A percentile compares a stretch with the other conserved stretches of the same genome.
Evolutionary conservation across 1,140 invertebrate species (phyloP).

Genomic region (Mizuhopecten yessoensis): DNA sequence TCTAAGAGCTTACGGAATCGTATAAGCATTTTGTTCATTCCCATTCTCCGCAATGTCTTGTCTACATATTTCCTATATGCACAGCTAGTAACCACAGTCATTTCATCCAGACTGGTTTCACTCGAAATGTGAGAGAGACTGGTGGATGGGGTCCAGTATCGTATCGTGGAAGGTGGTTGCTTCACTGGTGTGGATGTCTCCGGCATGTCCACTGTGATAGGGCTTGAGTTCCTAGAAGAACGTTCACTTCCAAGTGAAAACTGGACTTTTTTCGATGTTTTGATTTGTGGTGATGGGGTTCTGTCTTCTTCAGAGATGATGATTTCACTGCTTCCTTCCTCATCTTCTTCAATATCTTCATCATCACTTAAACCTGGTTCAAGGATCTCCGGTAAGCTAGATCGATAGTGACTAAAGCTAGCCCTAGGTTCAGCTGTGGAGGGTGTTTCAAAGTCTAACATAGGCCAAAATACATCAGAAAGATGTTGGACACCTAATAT

Average conservation of each 20-base stretch:
- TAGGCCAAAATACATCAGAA: slow-evolving; percentile 82
- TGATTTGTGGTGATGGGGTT: slow-evolving; percentile 36
- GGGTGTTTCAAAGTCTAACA: slow-evolving; percentile 71
- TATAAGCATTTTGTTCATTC: slow-evolving; percentile 88
- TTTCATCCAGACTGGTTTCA: slow-evolving; percentile 79
- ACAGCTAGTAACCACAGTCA: slow-evolving; percentile 67
- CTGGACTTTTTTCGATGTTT: slow-evolving; percentile 51
- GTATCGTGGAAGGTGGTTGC: slow-evolving; percentile 44
- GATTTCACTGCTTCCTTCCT: slow-evolving; percentile 29
- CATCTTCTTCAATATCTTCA: slow-evolving; percentile 52
- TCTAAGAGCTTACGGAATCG: slow-evolving; percentile 82
- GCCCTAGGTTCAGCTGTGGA: slow-evolving; percentile 56
- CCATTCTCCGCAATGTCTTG: slow-evolving; percentile 92
- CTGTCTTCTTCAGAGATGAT: neutral
- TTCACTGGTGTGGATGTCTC: slow-evolving; percentile 63
- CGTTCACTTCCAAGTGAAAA: slow-evolving; percentile 53
- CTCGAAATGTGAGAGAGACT: slow-evolving; percentile 83
- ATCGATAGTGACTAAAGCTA: slow-evolving; percentile 50
- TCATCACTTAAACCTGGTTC: slow-evolving; percentile 62
- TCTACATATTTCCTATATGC: slow-evolving; percentile 90
- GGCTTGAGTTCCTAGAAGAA: slow-evolving; percentile 53
- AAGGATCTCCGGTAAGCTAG: slow-evolving; percentile 71
- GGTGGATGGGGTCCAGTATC: slow-evolving; percentile 50
- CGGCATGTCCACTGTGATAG: slow-evolving; percentile 52
- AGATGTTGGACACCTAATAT: slow-evolving; percentile 86